Evolutionary conservation across 2,113 vertebrate genomes (phyloP).

Genomic region (Callorhinus ursinus): DNA sequence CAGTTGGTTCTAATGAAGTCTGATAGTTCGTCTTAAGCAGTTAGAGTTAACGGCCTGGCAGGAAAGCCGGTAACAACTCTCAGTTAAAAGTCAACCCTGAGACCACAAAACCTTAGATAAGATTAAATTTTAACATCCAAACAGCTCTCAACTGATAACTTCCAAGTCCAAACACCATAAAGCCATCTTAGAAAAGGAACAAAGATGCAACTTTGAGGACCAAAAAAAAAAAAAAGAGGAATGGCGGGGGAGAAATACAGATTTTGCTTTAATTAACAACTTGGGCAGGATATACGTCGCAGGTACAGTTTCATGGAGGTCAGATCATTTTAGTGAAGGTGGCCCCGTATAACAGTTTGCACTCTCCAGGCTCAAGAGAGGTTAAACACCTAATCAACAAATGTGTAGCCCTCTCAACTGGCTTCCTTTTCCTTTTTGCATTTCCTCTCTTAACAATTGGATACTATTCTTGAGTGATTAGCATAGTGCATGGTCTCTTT

Average conservation of each 20-base stretch:
- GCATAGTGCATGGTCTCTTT: neutral
- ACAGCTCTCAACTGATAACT: slow-evolving; percentile 58
- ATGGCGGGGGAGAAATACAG: neutral
- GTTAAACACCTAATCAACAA: slow-evolving; percentile 59
- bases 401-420: neutral
- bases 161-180: slow-evolving; percentile 55
- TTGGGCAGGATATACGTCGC: slow-evolving; percentile 29
- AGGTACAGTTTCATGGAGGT: slow-evolving; percentile 61
- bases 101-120: slow-evolving; percentile 57
- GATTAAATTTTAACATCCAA: slow-evolving; percentile 70
- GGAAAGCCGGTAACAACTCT: slow-evolving; percentile 61
- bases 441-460: slow-evolving; percentile 62
- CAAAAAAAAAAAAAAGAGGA: neutral
- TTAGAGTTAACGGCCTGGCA: slow-evolving; percentile 64
- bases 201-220: neutral
- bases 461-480: slow-evolving; percentile 34
- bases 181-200: slow-evolving; percentile 36
- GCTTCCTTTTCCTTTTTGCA: slow-evolving; percentile 34
- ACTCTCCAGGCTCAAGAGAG: slow-evolving; percentile 37
- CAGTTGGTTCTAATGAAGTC: slow-evolving; percentile 64
- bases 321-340: slow-evolving; percentile 51
- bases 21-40: slow-evolving; percentile 70
- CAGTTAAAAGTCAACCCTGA: slow-evolving; percentile 71
- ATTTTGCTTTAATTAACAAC: slow-evolving; percentile 68
- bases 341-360: slow-evolving; percentile 55